phyloP scores from a whole-genome alignment of 2,888 invertebrate species.

The Idaea biselata region DNA sequence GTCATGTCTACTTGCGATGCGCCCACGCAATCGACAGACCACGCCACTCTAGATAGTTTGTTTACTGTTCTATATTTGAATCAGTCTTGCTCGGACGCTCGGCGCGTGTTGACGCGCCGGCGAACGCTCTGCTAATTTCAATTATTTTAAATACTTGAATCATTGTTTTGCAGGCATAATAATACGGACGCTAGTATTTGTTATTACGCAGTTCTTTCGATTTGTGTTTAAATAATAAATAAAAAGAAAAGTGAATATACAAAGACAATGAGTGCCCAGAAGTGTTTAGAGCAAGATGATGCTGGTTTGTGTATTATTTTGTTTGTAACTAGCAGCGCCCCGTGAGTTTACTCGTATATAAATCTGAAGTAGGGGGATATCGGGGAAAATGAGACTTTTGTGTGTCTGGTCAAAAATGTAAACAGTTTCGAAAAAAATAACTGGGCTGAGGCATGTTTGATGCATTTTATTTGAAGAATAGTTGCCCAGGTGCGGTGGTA shows the following conservation, averaged over 20 bases:
- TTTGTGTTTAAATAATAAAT: conserved; percentile 8
- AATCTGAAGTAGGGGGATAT: too few species aligned
- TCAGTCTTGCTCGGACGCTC: conserved; percentile 51
- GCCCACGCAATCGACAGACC: conserved; percentile 10
- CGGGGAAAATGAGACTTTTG: too few species aligned
- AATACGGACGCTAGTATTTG: neutral
- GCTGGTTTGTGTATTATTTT: conserved; percentile 33
- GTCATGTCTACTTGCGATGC: neutral
- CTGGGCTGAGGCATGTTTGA: too few species aligned
- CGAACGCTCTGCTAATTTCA: conserved; percentile 18
- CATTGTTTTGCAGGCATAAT: conserved; percentile 6
- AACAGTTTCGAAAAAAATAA: too few species aligned
- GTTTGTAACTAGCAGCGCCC: too few species aligned
- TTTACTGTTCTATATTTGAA: conserved; percentile 53
- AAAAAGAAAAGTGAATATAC: neutral
- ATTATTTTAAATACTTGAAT: conserved; percentile 22
- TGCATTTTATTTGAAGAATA: too few species aligned
- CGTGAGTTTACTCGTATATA: too few species aligned
- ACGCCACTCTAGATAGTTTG: conserved; percentile 32
- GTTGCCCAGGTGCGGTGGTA: too few species aligned
- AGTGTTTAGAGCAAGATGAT: conserved; percentile 43
- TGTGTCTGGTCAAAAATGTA: too few species aligned
- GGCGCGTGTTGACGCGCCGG: conserved; percentile 45
- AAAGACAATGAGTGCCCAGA: conserved; percentile 42
- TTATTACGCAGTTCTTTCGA: conserved; percentile 27